phyloP scores from a whole-genome alignment of 2,113 vertebrate species.

The Platysternon megacephalum region DNA sequence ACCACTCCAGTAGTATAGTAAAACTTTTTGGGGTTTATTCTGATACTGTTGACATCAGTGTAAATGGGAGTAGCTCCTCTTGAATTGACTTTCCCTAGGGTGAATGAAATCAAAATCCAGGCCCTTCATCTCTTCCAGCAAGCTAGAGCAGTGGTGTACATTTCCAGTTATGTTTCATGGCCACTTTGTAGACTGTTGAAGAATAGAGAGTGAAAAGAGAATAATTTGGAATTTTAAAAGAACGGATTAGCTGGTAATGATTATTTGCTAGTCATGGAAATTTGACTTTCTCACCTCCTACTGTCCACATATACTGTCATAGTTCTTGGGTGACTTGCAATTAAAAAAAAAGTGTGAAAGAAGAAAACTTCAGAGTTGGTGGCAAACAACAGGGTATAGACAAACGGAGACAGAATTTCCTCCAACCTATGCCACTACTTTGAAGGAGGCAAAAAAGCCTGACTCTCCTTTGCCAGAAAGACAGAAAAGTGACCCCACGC shows the following conservation, averaged over 20 bases:
- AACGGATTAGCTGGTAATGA: neutral
- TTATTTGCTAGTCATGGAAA: neutral
- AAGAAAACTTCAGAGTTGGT: too few relatives aligned
- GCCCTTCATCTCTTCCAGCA: neutral
- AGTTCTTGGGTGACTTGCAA: neutral
- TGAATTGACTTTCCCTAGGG: neutral
- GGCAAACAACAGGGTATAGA: too few relatives aligned
- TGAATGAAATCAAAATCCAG: neutral
- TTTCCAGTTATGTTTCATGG: neutral
- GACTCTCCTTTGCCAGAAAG: too few relatives aligned
- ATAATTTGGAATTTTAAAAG: neutral
- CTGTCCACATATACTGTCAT: neutral
- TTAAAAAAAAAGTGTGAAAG: too few relatives aligned
- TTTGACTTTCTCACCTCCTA: neutral
- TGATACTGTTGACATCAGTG: neutral
- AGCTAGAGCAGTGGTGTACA: neutral
- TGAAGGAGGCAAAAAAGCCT: too few relatives aligned
- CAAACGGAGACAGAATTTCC: too few relatives aligned
- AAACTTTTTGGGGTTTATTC: neutral
- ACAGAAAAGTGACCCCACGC: too few relatives aligned
- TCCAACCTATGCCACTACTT: too few relatives aligned
- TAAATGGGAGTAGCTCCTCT: neutral
- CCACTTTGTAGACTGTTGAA: neutral
- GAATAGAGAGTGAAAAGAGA: neutral
- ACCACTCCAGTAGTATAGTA: neutral